phyloP scores from a whole-genome alignment of 2,113 vertebrate species.

The Ptilonorhynchus violaceus region DNA sequence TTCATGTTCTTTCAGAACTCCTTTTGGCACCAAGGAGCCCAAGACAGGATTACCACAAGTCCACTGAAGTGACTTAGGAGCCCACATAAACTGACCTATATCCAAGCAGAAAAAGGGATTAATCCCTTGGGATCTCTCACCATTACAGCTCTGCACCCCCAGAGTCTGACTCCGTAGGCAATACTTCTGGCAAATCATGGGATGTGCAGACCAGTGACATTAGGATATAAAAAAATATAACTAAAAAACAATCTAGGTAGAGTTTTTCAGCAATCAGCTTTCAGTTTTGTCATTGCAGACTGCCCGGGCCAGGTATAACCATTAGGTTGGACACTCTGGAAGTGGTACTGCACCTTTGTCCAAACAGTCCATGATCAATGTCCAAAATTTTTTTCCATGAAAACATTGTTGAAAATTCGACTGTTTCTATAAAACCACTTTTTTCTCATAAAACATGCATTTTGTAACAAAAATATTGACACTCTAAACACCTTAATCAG shows the following conservation, averaged over 20 bases:
- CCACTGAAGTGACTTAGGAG: neutral
- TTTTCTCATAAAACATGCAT: neutral
- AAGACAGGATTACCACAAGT: neutral
- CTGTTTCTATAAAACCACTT: neutral
- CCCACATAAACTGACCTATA: neutral
- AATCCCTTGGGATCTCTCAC: neutral
- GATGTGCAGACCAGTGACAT: fast-evolving
- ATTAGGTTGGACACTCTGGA: neutral
- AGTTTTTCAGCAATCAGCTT: neutral
- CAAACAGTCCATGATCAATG: neutral
- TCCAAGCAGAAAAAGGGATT: neutral
- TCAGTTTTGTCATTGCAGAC: neutral
- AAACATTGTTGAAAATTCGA: neutral
- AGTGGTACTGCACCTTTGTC: neutral
- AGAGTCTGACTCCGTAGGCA: fast-evolving
- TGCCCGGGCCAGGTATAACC: neutral
- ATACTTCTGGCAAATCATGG: neutral
- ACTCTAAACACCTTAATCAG: neutral
- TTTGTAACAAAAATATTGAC: neutral
- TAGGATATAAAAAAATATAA: neutral
- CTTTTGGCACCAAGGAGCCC: neutral
- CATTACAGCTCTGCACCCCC: neutral
- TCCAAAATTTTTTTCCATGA: neutral
- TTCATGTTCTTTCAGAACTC: neutral
- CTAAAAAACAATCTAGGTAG: neutral